phyloP scores from a whole-genome alignment of 2,888 invertebrate species.

The Cyaniris semiargus region DNA sequence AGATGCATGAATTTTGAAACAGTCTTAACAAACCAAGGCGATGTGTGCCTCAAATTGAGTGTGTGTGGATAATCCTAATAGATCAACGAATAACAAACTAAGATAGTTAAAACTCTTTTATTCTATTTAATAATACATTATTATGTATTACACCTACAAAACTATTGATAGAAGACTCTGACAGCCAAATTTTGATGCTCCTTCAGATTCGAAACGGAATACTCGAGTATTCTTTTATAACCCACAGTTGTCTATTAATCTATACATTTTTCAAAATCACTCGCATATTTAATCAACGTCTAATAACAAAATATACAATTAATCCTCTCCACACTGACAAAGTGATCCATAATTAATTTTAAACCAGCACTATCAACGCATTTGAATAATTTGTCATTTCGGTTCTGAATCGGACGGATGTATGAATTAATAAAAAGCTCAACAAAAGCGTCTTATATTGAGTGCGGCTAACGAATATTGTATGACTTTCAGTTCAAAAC shows the following conservation, averaged over 20 bases:
- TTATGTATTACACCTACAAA: too few species aligned
- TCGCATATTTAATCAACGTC: constrained; percentile 19
- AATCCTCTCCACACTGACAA: constrained; percentile 42
- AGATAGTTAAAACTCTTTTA: too few species aligned
- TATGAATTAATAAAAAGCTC: constrained; percentile 62
- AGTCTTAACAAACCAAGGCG: too few species aligned
- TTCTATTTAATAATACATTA: too few species aligned
- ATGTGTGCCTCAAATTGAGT: too few species aligned
- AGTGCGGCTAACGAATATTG: constrained; percentile 58
- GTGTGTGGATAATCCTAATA: too few species aligned
- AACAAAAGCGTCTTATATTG: constrained; percentile 47
- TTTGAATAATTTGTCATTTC: constrained; percentile 55
- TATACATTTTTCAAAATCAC: constrained; percentile 1
- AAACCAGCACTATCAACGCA: constrained; percentile 48
- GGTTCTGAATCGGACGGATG: constrained; percentile 48
- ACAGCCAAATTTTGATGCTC: background rate
- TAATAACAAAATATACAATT: constrained; percentile 26
- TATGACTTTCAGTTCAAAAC: constrained; percentile 51
- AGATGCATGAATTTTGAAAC: too few species aligned
- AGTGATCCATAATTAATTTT: constrained; percentile 46
- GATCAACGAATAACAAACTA: too few species aligned
- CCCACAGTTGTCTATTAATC: background rate
- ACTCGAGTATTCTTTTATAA: background rate
- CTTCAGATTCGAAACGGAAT: background rate
- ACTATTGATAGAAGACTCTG: too few species aligned